A percentile compares a stretch with the other conserved stretches of the same genome.
These are phyloP conservation scores for Ciona savignyi DNA, from an alignment of 23 tunicate species.

Conservation along the genomic window DNA sequence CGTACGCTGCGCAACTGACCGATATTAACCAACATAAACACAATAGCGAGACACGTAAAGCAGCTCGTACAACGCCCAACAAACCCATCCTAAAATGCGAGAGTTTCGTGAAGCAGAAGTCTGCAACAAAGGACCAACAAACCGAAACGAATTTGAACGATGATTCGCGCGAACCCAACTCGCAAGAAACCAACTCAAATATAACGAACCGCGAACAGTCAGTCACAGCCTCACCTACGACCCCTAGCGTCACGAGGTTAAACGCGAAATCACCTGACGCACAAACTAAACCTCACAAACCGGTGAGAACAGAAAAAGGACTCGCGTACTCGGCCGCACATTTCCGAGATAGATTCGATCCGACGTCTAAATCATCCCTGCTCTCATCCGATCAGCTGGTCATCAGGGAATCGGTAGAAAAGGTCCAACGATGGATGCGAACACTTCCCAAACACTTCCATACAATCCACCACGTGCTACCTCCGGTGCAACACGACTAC, in stretches of 20 bases:
- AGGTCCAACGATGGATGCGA: constrained; percentile 56
- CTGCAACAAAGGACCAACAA: not conserved
- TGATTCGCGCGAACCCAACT: not conserved
- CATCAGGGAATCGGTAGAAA: constrained; percentile 53
- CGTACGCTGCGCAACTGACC: not conserved
- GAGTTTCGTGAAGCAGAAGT: not conserved
- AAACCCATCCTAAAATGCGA: no score
- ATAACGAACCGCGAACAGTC: not conserved
- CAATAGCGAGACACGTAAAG: not conserved
- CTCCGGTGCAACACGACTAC: constrained; percentile 40
- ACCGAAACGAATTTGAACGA: not conserved
- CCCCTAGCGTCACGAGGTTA: not conserved
- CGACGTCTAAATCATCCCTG: not conserved
- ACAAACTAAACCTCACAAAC: no score
- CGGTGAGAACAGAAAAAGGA: no score
- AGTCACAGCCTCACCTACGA: not conserved
- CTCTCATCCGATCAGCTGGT: constrained; percentile 42
- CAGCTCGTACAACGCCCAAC: not conserved
- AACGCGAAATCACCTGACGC: not conserved
- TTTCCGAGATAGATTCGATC: not conserved
- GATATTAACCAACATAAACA: not conserved
- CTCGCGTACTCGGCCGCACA: not conserved
- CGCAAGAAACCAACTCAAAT: not conserved
- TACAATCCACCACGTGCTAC: constrained; percentile 28
- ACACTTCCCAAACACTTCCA: constrained; percentile 49